A percentile compares a stretch with the other conserved stretches of the same genome.
Conservation (phyloP, 1,140 invertebrate species). For the Meloidogyne floridensis region DNA sequence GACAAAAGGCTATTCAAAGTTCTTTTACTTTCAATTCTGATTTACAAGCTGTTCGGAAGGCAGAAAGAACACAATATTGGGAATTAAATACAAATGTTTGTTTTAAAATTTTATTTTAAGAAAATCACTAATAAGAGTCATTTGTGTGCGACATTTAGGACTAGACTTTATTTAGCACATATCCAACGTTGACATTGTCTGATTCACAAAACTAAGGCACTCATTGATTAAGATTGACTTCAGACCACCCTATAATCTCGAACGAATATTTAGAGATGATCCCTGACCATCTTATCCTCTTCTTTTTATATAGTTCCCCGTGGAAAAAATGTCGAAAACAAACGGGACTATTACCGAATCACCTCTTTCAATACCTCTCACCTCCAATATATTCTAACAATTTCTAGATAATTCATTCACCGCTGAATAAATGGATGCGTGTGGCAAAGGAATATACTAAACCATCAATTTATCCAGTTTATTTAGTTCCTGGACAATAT, state of each 20-base stretch:
- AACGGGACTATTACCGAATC: background rate
- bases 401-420: slow-evolving; percentile 41
- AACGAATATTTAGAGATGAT: too few relatives aligned
- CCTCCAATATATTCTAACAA: background rate
- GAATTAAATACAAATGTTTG: slow-evolving; percentile 29
- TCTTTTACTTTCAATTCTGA: slow-evolving; percentile 39
- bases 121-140: too few relatives aligned
- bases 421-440: slow-evolving; percentile 36
- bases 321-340: too few relatives aligned
- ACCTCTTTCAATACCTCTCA: background rate
- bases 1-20: slow-evolving; percentile 40
- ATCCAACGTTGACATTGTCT: too few relatives aligned
- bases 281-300: too few relatives aligned
- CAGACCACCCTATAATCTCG: too few relatives aligned
- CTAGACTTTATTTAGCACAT: too few relatives aligned
- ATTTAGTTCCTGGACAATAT: slow-evolving; percentile 46
- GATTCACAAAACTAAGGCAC: too few relatives aligned
- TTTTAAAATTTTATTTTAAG: background rate
- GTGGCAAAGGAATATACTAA: slow-evolving; percentile 37
- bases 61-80: slow-evolving; percentile 37
- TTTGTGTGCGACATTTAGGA: too few relatives aligned
- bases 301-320: too few relatives aligned
- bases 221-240: too few relatives aligned
- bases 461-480: slow-evolving; percentile 47
- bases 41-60: slow-evolving; percentile 23